Evolutionary conservation across 2,888 invertebrate genomes (phyloP).

Genomic region (Athalia circularis): DNA sequence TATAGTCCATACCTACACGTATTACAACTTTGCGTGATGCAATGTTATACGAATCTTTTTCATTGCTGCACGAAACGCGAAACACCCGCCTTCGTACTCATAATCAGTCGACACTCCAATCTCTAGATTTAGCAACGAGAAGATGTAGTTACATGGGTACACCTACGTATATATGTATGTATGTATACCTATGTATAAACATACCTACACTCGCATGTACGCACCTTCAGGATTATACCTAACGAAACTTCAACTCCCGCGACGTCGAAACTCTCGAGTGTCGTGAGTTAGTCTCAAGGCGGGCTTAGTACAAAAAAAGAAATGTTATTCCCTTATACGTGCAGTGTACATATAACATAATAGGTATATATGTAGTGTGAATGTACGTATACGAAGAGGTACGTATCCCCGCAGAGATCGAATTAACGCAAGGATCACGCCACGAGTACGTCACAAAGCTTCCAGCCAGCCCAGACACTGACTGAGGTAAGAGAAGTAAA

Average conservation of each 20-base stretch:
- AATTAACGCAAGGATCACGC: conserved; percentile 36
- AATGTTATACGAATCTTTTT: too few species aligned
- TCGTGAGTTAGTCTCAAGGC: background rate
- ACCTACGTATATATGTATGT: background rate
- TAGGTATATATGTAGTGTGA: background rate
- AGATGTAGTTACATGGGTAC: background rate
- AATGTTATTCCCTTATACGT: conserved; percentile 14
- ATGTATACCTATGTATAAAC: background rate
- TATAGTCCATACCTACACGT: too few species aligned
- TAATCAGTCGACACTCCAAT: conserved; percentile 26
- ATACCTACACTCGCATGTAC: background rate
- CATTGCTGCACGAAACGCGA: background rate
- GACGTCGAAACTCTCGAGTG: background rate
- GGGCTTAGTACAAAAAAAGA: conserved; percentile 4
- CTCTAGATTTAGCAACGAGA: conserved; percentile 26
- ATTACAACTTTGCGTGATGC: too few species aligned
- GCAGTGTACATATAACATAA: background rate
- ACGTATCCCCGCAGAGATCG: background rate
- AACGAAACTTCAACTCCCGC: conserved; percentile 19
- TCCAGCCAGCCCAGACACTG: background rate
- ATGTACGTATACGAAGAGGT: background rate
- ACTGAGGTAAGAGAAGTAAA: background rate
- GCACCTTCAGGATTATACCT: conserved; percentile 7
- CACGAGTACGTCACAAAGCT: conserved; percentile 1
- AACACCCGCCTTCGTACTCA: background rate